Conservation (phyloP, 2,888 invertebrate genomes). For the Isoperla grammatica region DNA sequence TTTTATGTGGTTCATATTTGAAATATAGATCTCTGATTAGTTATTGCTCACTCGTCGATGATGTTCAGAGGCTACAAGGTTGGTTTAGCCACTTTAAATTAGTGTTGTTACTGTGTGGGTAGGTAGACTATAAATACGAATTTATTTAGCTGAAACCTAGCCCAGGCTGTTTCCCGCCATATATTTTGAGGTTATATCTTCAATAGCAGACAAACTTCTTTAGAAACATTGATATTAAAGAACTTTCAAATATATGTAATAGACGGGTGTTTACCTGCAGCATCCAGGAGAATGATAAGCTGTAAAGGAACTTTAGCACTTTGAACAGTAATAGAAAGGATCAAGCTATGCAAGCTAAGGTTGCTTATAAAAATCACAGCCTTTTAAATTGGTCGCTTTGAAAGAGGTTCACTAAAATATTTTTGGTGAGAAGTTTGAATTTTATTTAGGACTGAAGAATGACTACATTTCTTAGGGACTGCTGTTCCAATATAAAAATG, state of each 20-base stretch:
- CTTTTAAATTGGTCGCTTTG: too few species aligned
- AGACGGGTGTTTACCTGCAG: neutral
- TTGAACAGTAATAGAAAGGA: neutral
- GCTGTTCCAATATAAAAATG: too few species aligned
- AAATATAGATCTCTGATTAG: too few species aligned
- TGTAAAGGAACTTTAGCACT: neutral
- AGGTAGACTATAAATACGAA: too few species aligned
- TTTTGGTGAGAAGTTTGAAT: neutral
- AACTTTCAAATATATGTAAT: too few species aligned
- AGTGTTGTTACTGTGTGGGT: too few species aligned
- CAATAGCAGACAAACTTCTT: neutral
- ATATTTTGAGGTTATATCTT: neutral
- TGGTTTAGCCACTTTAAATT: too few species aligned
- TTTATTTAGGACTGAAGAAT: neutral
- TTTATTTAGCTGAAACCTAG: neutral
- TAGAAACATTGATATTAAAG: neutral
- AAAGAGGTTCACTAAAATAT: neutral
- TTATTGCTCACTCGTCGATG: too few species aligned
- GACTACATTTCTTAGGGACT: neutral
- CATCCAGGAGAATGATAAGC: neutral
- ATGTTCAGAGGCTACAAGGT: too few species aligned
- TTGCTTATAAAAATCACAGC: too few species aligned
- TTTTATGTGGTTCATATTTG: too few species aligned
- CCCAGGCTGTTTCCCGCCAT: neutral
- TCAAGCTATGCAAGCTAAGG: too few species aligned